A percentile compares a stretch with the other conserved stretches of the same genome.
Conservation (phyloP, 2,113 vertebrate genomes). For the Rallus limicola region DNA sequence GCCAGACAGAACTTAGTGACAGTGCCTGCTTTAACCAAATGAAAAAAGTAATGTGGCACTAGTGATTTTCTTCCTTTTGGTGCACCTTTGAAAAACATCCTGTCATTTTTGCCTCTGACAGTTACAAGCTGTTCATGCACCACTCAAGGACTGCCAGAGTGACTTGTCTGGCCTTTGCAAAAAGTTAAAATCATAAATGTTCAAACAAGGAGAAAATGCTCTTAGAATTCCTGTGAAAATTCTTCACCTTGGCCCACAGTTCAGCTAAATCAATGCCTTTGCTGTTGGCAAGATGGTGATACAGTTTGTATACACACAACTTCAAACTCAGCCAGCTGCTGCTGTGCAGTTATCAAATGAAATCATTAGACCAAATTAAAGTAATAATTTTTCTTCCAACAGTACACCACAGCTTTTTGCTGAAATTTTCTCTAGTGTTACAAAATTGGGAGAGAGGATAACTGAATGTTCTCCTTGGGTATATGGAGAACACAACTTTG, state of each 20-base stretch:
- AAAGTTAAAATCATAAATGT: neutral
- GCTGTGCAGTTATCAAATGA: neutral
- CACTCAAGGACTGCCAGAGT: neutral
- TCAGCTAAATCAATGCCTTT: neutral
- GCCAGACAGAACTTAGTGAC: neutral
- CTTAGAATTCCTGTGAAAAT: neutral
- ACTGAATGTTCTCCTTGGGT: neutral
- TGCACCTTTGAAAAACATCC: slow-evolving; percentile 9
- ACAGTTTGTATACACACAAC: neutral
- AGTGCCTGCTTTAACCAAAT: neutral
- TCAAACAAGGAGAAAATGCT: neutral
- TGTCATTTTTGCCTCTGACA: neutral
- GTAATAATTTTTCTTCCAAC: neutral
- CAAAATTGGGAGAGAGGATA: neutral
- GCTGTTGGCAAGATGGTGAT: neutral
- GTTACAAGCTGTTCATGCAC: neutral
- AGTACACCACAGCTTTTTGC: neutral
- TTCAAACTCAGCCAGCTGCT: no score
- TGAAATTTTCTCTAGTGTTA: neutral
- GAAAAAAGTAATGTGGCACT: neutral
- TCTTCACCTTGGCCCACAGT: neutral
- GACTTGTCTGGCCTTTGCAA: neutral
- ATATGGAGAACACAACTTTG: neutral
- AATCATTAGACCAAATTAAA: neutral
- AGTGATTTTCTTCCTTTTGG: neutral